These are phyloP conservation scores for Procavia capensis DNA, from an alignment of 2,113 vertebrate species.

Conservation along the genomic window DNA sequence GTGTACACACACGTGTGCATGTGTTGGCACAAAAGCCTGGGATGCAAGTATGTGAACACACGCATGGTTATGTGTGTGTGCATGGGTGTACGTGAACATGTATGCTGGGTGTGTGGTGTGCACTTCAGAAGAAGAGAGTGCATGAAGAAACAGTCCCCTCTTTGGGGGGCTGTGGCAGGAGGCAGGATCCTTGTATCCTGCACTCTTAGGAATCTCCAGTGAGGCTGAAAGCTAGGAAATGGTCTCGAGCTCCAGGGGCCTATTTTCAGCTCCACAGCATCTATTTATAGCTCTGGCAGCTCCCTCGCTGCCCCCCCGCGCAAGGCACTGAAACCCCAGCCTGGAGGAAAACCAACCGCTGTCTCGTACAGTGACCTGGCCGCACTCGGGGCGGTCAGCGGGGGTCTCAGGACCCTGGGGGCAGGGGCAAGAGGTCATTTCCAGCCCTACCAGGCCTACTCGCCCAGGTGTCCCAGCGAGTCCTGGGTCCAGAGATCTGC, in stretches of 20 bases:
- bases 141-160: neutral
- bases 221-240: neutral
- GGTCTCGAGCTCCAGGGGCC: neutral
- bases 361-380: neutral
- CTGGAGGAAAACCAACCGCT: neutral
- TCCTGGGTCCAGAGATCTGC: rapidly evolving
- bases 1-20: too few species aligned
- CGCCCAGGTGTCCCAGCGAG: neutral
- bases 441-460: neutral
- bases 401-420: neutral
- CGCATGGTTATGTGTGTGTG: neutral
- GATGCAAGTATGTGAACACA: neutral
- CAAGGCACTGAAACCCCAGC: constrained; percentile 37
- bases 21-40: too few species aligned
- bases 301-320: too few species aligned
- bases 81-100: neutral
- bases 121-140: neutral
- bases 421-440: neutral
- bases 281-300: constrained; percentile 76
- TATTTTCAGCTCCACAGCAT: constrained; percentile 77
- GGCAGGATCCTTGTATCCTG: neutral
- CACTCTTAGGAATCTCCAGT: neutral
- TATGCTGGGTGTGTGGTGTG: neutral
- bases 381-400: neutral
- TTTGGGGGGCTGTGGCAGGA: rapidly evolving